Evolutionary conservation across 2,888 invertebrate species (phyloP).

Genomic region (Chrysina gloriosa): DNA sequence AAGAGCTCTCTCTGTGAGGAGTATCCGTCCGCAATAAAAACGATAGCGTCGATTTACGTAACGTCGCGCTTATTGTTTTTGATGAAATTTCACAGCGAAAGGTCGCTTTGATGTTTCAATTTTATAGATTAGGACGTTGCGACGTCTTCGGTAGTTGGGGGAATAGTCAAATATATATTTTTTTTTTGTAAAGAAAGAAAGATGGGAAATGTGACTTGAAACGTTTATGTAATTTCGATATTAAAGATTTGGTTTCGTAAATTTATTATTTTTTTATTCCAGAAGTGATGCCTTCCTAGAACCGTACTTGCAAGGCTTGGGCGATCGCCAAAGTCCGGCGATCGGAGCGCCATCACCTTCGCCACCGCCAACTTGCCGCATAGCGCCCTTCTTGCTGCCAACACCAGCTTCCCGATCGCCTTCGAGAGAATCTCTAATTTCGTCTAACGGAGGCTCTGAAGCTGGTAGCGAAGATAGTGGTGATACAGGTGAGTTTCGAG

Average conservation of each 20-base stretch:
- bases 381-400: constrained; percentile 54
- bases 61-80: constrained; percentile 8
- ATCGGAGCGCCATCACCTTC: constrained; percentile 65
- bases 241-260: too few relatives aligned
- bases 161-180: too few relatives aligned
- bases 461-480: constrained; percentile 70
- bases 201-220: too few relatives aligned
- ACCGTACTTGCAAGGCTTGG: constrained; percentile 76
- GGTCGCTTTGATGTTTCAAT: not conserved
- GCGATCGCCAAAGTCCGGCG: constrained; percentile 59
- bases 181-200: too few relatives aligned
- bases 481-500: constrained; percentile 56
- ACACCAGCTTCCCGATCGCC: constrained; percentile 64
- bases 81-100: not conserved
- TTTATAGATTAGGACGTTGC: too few relatives aligned
- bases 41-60: not conserved
- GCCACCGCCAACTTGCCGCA: constrained; percentile 61
- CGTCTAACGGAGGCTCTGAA: constrained; percentile 72
- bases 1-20: not conserved
- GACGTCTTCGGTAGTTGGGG: too few relatives aligned
- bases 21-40: not conserved
- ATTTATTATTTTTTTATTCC: too few relatives aligned
- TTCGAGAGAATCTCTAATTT: constrained; percentile 71
- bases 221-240: too few relatives aligned
- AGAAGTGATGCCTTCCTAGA: constrained; percentile 81